Evolutionary conservation across 2,113 vertebrate genomes (phyloP).

Genomic region (Platysteira castanea): DNA sequence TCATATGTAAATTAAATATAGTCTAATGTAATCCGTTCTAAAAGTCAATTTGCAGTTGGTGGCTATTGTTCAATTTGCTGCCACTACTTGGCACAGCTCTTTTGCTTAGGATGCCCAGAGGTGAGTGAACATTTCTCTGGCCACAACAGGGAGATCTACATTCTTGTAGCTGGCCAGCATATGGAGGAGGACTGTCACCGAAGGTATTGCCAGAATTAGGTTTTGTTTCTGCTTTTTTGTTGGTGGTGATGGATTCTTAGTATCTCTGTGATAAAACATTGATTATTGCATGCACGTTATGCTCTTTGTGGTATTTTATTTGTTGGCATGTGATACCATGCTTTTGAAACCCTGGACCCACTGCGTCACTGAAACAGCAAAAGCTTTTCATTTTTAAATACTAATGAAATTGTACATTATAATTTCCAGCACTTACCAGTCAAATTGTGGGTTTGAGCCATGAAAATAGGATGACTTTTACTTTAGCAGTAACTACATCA

Average conservation of each 20-base stretch:
- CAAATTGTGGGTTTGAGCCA: background rate
- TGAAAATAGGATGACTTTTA: background rate
- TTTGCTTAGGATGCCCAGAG: background rate
- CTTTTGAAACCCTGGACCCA: background rate
- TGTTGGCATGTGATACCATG: background rate
- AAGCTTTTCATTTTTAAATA: background rate
- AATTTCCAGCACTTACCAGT: background rate
- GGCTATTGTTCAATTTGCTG: background rate
- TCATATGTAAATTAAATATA: background rate
- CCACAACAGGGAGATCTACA: background rate
- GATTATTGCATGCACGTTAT: background rate
- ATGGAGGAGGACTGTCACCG: background rate
- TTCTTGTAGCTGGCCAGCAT: conserved; percentile 1
- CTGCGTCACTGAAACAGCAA: background rate
- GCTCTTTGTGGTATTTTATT: background rate
- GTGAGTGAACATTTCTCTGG: conserved; percentile 2
- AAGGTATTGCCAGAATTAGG: background rate
- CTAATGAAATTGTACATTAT: background rate
- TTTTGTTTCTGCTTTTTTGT: background rate
- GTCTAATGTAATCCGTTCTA: background rate
- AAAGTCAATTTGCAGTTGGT: background rate
- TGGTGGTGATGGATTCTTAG: background rate
- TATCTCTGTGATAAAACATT: background rate
- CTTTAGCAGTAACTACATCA: background rate
- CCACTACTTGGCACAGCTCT: background rate